Percentiles rank a stretch among this genome's conserved stretches.
These are phyloP conservation scores for Spodoptera frugiperda DNA, from an alignment of 1,140 invertebrate genomes.

Conservation along the genomic window DNA sequence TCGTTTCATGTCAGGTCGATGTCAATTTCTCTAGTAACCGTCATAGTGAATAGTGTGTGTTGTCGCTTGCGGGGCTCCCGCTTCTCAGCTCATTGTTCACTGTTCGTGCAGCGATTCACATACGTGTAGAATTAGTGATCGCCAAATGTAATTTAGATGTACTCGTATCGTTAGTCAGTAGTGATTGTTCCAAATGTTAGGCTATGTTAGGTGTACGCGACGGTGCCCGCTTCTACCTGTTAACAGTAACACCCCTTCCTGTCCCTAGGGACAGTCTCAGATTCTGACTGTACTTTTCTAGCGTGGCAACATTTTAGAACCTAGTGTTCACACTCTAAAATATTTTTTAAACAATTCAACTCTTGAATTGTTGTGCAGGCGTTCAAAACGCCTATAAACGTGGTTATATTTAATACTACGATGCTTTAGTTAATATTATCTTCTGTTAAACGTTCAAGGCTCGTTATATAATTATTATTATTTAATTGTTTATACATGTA, in stretches of 20 bases:
- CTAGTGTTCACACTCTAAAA: background rate
- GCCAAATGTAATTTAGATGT: slow-evolving; percentile 85
- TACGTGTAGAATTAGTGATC: slow-evolving; percentile 81
- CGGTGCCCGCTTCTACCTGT: slow-evolving; percentile 65
- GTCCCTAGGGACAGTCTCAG: background rate
- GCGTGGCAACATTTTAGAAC: slow-evolving; percentile 6
- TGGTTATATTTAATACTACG: slow-evolving; percentile 48
- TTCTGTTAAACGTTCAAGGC: background rate
- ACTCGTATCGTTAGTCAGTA: slow-evolving; percentile 79
- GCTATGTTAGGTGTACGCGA: slow-evolving; percentile 77
- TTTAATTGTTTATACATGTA: background rate
- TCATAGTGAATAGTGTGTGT: slow-evolving; percentile 64
- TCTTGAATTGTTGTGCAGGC: slow-evolving; percentile 4
- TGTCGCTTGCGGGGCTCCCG: slow-evolving; percentile 45
- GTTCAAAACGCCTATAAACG: slow-evolving; percentile 48
- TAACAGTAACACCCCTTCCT: slow-evolving; percentile 48
- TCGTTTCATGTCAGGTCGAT: slow-evolving; percentile 73
- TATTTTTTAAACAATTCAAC: slow-evolving; percentile 13
- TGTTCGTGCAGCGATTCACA: slow-evolving; percentile 69
- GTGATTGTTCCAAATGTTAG: slow-evolving; percentile 85
- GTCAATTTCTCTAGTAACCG: slow-evolving; percentile 72
- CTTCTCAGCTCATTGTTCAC: slow-evolving; percentile 57
- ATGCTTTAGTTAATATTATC: slow-evolving; percentile 33
- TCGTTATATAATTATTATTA: background rate
- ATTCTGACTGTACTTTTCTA: slow-evolving; percentile 15